Percentiles rank a stretch among this genome's conserved stretches.
Evolutionary conservation across 2,888 invertebrate species (phyloP).

Genomic region (Gymnosoma rotundatum): DNA sequence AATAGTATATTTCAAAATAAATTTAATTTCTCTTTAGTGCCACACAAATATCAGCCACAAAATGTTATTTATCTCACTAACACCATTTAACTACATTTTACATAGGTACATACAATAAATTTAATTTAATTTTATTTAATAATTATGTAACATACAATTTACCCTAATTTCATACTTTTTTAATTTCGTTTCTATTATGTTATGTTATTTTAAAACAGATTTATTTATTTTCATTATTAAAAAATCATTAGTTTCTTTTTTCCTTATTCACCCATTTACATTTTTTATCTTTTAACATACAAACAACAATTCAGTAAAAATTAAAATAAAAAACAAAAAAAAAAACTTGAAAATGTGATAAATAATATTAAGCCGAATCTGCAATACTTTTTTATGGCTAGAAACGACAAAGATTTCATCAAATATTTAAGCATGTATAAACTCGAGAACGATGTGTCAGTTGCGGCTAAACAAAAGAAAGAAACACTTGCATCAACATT

Average conservation of each 20-base stretch:
- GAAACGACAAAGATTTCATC: no score
- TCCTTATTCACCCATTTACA: slow-evolving; percentile 12
- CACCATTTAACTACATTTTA: slow-evolving; percentile 25
- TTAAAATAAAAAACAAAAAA: background rate
- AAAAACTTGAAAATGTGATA: background rate
- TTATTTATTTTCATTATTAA: slow-evolving; percentile 1
- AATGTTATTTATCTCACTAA: slow-evolving; percentile 40
- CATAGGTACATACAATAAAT: slow-evolving; percentile 28
- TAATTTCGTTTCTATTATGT: slow-evolving; percentile 12
- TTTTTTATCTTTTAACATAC: slow-evolving; percentile 54
- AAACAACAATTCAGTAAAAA: slow-evolving; percentile 58
- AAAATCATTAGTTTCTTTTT: slow-evolving; percentile 24
- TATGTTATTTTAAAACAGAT: slow-evolving; percentile 21
- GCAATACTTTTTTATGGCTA: no score
- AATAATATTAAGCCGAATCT: no score
- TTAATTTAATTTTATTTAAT: slow-evolving; percentile 23
- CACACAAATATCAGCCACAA: slow-evolving; percentile 46
- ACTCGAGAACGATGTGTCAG: no score
- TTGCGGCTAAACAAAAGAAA: no score
- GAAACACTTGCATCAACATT: no score
- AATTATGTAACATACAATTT: slow-evolving; percentile 2
- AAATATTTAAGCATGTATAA: no score
- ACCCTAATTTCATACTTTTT: background rate
- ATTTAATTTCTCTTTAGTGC: slow-evolving; percentile 18
- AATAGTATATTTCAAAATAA: background rate